phyloP scores from a whole-genome alignment of 2,888 invertebrate species.

The Acanthopleura granulata region DNA sequence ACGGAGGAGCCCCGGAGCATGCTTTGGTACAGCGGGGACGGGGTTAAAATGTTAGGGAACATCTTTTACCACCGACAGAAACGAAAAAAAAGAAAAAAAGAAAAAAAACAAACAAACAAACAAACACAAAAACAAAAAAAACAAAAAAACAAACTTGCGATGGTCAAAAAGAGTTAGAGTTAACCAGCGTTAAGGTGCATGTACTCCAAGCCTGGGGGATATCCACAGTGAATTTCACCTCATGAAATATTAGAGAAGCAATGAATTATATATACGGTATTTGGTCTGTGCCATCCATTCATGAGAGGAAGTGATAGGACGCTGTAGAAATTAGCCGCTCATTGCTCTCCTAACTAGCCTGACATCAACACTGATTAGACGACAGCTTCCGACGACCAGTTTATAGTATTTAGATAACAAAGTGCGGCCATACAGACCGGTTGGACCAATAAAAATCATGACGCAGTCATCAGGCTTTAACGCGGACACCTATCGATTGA shows the following conservation, averaged over 20 bases:
- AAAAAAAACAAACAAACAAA: no score
- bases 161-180: no score
- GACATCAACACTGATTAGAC: conserved; percentile 1
- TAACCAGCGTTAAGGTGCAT: no score
- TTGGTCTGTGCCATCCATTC: neutral
- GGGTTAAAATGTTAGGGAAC: conserved; percentile 62
- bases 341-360: neutral
- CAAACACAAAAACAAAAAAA: neutral
- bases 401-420: neutral
- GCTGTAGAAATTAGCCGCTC: neutral
- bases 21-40: conserved; percentile 61
- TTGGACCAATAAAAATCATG: conserved; percentile 18
- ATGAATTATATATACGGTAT: no score
- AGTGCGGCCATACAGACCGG: neutral
- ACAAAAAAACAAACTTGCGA: neutral
- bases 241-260: no score
- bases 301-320: neutral
- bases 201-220: no score
- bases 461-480: conserved; percentile 12
- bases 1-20: conserved; percentile 52
- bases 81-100: neutral
- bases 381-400: neutral
- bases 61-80: conserved; percentile 33
- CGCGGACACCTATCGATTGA: neutral
- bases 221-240: no score